Evolutionary conservation across 2,888 invertebrate species (phyloP), one percentile per base, ranked within the genome.

Genomic region (Octonoba sinensis): DNA sequence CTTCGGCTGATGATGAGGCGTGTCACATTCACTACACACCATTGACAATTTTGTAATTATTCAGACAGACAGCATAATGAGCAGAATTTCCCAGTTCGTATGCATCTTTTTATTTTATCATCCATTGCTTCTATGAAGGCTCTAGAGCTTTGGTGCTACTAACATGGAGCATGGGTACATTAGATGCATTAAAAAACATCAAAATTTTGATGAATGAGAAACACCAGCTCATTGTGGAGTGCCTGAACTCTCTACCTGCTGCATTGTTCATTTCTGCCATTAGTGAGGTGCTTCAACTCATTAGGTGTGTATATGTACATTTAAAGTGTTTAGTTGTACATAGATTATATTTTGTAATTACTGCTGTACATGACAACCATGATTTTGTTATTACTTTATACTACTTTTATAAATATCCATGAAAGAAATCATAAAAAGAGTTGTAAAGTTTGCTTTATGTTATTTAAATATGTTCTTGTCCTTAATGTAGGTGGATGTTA

Each of bases 131-230:
- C 62, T 44, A 18, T 65, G 70, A 82, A 70, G 65, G 74, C 64
- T 81, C 54, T 74, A 74, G 65, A 75, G 81, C 74, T 82, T 70
- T 82, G 81, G 81, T 82, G 81, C 81, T 82, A 82, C 73, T 67
- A 70, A 71, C 75, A 62, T 71, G 75, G 81, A 82, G 75, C 81
- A 70, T 74, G 81, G 70, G 56, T 70, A 57, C 74, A 75, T 74
- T 60, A 59, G 70, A 75, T 75, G 64, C 70, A 78, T 54, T 46
- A 56, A 59, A 70, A 62, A 70, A 36, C 65, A 57, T 64, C 65
- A 44, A 47, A 24, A 62, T 74, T 73, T 62, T 51, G 22, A 74
- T 8, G 73, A 56, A 69, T 57, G 73, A 78, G 73, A 71, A 56
- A 46, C 66, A 72, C 60, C 78, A 54, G 65, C 70, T 75, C 72